Evolutionary conservation across 2,797 vertebrate genomes (phyloP).

Genomic region (Lateolabrax maculatus): DNA sequence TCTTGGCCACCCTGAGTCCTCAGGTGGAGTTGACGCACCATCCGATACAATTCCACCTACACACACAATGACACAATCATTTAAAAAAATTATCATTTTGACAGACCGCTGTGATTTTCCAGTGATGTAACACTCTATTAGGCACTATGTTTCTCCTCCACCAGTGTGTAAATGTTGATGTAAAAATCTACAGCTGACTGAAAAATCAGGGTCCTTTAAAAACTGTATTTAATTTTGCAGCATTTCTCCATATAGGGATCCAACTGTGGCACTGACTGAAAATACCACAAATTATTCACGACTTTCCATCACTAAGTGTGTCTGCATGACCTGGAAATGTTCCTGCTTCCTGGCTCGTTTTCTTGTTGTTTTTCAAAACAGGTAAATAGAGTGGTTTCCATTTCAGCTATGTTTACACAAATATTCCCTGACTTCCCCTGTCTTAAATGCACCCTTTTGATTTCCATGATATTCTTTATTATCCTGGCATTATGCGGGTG

Average conservation of each 20-base stretch:
- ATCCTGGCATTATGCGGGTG: background rate
- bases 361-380: background rate
- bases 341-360: background rate
- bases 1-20: constrained; percentile 82
- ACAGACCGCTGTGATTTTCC: background rate
- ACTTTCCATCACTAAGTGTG: constrained; percentile 1
- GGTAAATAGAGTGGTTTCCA: background rate
- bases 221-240: background rate
- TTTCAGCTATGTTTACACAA: background rate
- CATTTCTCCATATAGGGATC: background rate
- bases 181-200: constrained; percentile 9
- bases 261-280: background rate
- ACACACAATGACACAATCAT: background rate
- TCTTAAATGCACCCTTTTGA: background rate
- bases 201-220: background rate
- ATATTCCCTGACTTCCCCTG: background rate
- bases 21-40: constrained; percentile 87
- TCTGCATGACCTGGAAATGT: constrained; percentile 6
- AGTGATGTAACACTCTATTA: background rate
- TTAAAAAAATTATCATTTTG: background rate
- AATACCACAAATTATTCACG: constrained; percentile 26
- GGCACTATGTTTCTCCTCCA: background rate
- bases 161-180: background rate
- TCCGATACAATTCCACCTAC: constrained; percentile 88
- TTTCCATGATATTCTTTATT: background rate